These are phyloP conservation scores for Geopemphigus sp. DNA, from an alignment of 1,140 invertebrate species.

Conservation along the genomic window DNA sequence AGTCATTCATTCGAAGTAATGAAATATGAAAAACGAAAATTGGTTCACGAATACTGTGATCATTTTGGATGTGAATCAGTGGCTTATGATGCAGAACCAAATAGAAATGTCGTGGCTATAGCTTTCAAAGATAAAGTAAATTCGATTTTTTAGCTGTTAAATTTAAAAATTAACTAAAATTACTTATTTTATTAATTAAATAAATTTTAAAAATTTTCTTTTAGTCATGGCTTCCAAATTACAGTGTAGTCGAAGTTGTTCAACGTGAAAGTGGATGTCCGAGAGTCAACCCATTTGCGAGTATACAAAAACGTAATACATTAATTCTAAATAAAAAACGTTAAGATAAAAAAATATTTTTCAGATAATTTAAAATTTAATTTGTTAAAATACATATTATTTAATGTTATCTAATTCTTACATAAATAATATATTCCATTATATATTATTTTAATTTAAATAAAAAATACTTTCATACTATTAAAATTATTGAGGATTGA, in stretches of 20 bases:
- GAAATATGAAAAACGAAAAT: constrained; percentile 84
- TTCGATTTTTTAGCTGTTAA: not conserved
- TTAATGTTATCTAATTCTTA: not conserved
- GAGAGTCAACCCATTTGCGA: constrained; percentile 36
- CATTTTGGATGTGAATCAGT: constrained; percentile 91
- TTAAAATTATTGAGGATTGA: too few species aligned
- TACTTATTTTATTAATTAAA: not conserved
- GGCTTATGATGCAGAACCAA: constrained; percentile 91
- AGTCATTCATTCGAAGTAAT: constrained; percentile 88
- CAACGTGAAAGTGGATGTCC: constrained; percentile 68
- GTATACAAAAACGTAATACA: constrained; percentile 35
- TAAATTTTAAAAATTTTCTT: constrained; percentile 51
- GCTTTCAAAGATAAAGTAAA: constrained; percentile 75
- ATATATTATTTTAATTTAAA: too few species aligned
- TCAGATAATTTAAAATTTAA: not conserved
- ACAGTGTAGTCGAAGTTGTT: constrained; percentile 76
- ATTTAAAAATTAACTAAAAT: not conserved
- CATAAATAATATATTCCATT: not conserved
- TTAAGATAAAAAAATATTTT: not conserved
- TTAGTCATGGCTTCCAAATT: constrained; percentile 80
- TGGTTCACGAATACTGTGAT: constrained; percentile 91
- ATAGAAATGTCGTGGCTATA: constrained; percentile 90
- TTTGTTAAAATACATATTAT: not conserved
- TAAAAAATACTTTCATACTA: too few species aligned
- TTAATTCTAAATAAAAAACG: constrained; percentile 22